Conservation (phyloP, 2,113 vertebrate species). For the Chlorodrepanis virens region DNA sequence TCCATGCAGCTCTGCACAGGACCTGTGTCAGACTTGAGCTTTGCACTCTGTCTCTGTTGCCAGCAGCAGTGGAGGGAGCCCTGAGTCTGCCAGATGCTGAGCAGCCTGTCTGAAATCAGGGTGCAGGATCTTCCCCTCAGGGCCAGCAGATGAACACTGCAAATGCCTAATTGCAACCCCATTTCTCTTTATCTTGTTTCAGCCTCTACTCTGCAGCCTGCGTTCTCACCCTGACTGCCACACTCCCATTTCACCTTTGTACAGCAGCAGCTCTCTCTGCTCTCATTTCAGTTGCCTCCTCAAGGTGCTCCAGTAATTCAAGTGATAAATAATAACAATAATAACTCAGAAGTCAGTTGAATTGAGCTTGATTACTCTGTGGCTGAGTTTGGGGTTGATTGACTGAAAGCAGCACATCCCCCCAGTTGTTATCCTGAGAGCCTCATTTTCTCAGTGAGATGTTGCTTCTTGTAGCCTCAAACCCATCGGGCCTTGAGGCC, state of each 20-base stretch:
- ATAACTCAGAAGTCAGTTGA: conserved; percentile 25
- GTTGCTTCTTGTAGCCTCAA: background rate
- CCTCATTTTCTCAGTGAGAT: conserved; percentile 19
- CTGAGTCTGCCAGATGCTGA: background rate
- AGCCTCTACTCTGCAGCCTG: background rate
- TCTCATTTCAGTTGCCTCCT: conserved; percentile 44
- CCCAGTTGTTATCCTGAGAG: conserved; percentile 29
- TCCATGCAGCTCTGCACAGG: background rate
- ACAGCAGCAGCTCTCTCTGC: background rate
- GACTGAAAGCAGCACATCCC: conserved; percentile 37
- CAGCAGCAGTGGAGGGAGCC: background rate
- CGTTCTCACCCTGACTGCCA: background rate
- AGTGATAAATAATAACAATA: conserved; percentile 69
- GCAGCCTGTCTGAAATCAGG: background rate
- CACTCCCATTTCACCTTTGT: background rate
- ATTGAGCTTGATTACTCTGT: conserved; percentile 60
- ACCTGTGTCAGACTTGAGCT: background rate
- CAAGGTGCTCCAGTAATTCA: conserved; percentile 57
- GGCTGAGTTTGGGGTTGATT: conserved; percentile 52
- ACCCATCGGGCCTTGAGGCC: background rate
- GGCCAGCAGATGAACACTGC: background rate
- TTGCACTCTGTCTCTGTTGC: background rate
- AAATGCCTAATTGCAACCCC: background rate
- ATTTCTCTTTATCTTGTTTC: background rate
- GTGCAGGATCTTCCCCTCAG: background rate